phyloP scores from a whole-genome alignment of 2,888 invertebrate genomes.

The Hyppa rectilinea region DNA sequence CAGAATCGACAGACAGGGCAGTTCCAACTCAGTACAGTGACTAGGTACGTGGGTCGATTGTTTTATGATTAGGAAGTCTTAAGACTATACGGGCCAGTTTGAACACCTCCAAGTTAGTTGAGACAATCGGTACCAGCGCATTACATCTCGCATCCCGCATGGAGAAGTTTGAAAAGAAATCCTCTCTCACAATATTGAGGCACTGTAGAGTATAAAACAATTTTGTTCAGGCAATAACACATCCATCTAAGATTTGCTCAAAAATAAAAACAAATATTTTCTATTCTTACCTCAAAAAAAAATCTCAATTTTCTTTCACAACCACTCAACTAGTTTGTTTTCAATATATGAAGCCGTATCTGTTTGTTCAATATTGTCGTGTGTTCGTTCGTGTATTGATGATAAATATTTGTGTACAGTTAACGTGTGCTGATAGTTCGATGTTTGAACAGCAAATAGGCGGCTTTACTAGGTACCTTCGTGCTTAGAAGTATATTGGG shows the following conservation, averaged over 20 bases:
- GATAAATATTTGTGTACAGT: slow-evolving; percentile 70
- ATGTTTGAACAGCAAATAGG: slow-evolving; percentile 67
- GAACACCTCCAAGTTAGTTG: neutral
- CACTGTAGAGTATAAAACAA: neutral
- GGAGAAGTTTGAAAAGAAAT: neutral
- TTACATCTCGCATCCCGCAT: neutral
- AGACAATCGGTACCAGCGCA: neutral
- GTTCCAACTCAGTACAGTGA: too few relatives aligned
- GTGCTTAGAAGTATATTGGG: slow-evolving; percentile 27
- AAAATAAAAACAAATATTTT: slow-evolving; percentile 8
- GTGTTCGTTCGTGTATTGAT: slow-evolving; percentile 61
- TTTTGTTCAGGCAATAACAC: neutral
- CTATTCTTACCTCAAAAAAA: slow-evolving; percentile 25
- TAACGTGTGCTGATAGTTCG: slow-evolving; percentile 60
- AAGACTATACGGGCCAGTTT: neutral
- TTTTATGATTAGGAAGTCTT: neutral
- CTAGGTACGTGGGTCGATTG: too few relatives aligned
- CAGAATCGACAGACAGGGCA: too few relatives aligned
- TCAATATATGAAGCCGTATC: slow-evolving; percentile 48
- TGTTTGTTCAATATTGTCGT: slow-evolving; percentile 60
- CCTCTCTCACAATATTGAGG: neutral
- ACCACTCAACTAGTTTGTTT: slow-evolving; percentile 51
- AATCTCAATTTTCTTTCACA: slow-evolving; percentile 22
- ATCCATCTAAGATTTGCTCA: neutral
- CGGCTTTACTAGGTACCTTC: slow-evolving; percentile 45